Evolutionary conservation across 2,113 vertebrate genomes (phyloP).

Genomic region (Puffinus mauretanicus): DNA sequence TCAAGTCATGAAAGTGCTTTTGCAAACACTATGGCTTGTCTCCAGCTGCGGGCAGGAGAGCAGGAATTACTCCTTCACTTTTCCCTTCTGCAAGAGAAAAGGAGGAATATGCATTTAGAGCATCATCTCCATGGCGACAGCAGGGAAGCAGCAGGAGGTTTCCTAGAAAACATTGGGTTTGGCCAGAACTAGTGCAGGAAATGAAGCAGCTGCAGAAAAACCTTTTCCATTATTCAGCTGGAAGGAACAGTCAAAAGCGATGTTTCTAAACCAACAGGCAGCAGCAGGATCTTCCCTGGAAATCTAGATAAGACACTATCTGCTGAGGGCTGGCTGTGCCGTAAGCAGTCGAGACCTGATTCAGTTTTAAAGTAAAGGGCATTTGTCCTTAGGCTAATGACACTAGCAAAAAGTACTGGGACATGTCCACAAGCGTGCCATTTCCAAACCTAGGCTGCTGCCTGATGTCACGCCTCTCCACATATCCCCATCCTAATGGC

Average conservation of each 20-base stretch:
- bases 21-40: not conserved
- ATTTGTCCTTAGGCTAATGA: not conserved
- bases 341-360: not conserved
- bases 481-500: not conserved
- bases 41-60: not conserved
- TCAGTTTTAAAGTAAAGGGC: not conserved
- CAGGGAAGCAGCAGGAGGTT: not conserved
- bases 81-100: not conserved
- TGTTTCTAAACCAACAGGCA: not conserved
- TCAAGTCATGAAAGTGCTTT: not conserved
- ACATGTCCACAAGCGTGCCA: fast-evolving
- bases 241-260: fast-evolving
- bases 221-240: not conserved
- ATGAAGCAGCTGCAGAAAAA: not conserved
- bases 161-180: not conserved
- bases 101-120: not conserved
- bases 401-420: not conserved
- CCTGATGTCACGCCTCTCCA: not conserved
- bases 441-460: not conserved
- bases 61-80: not conserved
- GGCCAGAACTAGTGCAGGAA: not conserved
- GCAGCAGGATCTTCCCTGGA: not conserved
- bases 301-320: fast-evolving
- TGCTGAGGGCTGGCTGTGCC: not conserved
- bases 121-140: not conserved